Conservation (phyloP, 1,140 invertebrate species). For the Nasonia vitripennis region DNA sequence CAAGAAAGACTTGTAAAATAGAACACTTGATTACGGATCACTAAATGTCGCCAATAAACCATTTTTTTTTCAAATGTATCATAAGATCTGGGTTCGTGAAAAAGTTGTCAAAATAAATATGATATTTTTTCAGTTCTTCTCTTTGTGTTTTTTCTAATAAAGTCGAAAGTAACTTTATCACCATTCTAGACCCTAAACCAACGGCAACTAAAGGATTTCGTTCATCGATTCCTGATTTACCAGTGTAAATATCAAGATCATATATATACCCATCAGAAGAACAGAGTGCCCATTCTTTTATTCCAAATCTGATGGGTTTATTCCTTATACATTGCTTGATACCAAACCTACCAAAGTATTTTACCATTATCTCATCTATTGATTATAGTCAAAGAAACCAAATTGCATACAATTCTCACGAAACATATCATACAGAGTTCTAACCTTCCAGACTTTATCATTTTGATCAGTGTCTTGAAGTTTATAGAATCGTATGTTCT, state of each 20-base stretch:
- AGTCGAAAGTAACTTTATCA: conserved; percentile 33
- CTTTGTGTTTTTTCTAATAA: conserved; percentile 14
- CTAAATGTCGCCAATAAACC: not conserved
- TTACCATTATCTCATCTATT: not conserved
- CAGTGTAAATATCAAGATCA: conserved; percentile 43
- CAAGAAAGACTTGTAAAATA: too few species aligned
- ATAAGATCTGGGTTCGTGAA: not conserved
- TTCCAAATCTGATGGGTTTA: conserved; percentile 20
- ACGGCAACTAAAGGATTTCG: not conserved
- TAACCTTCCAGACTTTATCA: conserved; percentile 17
- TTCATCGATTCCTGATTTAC: conserved; percentile 13
- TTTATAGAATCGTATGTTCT: conserved; percentile 11
- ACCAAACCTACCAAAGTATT: not conserved
- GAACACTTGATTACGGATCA: too few species aligned
- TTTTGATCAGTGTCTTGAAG: not conserved
- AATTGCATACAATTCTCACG: not conserved
- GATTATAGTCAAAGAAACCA: not conserved
- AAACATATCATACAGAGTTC: not conserved
- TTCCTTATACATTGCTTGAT: conserved; percentile 11
- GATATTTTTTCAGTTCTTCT: not conserved
- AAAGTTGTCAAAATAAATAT: not conserved
- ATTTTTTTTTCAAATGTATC: not conserved
- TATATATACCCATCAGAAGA: not conserved
- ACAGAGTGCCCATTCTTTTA: not conserved
- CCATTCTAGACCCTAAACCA: conserved; percentile 31